Conservation (phyloP, 2,797 vertebrate species). For the Cheirogaleus major region DNA sequence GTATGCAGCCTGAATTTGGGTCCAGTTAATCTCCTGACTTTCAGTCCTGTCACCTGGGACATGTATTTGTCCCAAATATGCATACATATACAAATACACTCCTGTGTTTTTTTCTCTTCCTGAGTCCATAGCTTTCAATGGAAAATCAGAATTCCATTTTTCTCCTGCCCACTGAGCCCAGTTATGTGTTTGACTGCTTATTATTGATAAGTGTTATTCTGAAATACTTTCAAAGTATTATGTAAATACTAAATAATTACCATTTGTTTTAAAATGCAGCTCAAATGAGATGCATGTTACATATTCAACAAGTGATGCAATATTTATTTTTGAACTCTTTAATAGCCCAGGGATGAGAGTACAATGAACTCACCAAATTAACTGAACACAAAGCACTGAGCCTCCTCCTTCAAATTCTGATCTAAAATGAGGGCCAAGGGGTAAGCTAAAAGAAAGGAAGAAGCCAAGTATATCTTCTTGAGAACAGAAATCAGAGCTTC, state of each 20-base stretch:
- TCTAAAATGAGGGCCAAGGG: background rate
- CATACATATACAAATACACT: background rate
- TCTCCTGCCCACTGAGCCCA: background rate
- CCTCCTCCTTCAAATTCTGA: background rate
- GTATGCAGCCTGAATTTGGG: background rate
- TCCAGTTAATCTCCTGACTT: background rate
- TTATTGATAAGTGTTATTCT: conserved; percentile 31
- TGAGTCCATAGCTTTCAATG: background rate
- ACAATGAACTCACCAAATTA: background rate
- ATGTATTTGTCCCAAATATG: background rate
- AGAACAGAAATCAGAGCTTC: conserved; percentile 37
- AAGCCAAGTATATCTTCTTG: background rate
- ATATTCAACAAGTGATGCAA: conserved; percentile 45
- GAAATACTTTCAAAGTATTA: conserved; percentile 13
- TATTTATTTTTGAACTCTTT: conserved; percentile 46
- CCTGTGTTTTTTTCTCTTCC: background rate
- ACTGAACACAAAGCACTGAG: background rate
- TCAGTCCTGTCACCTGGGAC: background rate
- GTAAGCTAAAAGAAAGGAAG: background rate
- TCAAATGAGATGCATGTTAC: conserved; percentile 8
- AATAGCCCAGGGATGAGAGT: background rate
- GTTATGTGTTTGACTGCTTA: background rate
- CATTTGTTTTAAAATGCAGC: conserved; percentile 46
- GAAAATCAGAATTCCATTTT: conserved; percentile 18
- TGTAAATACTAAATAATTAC: conserved; percentile 51